phyloP scores from a whole-genome alignment of 2,113 vertebrate species.

The Paramisgurnus dabryanus region DNA sequence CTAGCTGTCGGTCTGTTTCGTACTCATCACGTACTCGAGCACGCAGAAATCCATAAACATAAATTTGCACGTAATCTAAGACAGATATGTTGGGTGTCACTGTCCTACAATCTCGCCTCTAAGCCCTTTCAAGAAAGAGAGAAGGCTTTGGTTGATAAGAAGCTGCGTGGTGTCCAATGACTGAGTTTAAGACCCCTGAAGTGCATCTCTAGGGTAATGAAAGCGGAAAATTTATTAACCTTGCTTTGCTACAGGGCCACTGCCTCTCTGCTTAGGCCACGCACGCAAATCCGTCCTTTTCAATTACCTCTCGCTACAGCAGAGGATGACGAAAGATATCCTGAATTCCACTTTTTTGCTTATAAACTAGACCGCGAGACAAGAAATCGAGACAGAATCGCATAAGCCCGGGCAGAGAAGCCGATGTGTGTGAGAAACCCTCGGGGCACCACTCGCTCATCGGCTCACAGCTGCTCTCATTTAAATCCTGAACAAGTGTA shows the following conservation, averaged over 20 bases:
- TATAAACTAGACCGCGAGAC: constrained; percentile 42
- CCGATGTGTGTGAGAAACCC: not conserved
- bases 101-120: not conserved
- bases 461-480: constrained; percentile 34
- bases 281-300: constrained; percentile 73
- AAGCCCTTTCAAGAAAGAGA: not conserved
- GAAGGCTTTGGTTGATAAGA: not conserved
- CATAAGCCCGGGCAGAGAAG: not conserved
- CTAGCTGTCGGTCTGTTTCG: too few species aligned
- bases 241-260: constrained; percentile 68
- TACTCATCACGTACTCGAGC: too few species aligned
- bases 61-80: not conserved
- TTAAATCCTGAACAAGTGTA: constrained; percentile 27
- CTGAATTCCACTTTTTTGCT: constrained; percentile 55
- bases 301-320: constrained; percentile 67
- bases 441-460: constrained; percentile 17
- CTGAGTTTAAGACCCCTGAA: constrained; percentile 71
- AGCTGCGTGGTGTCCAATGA: constrained; percentile 54
- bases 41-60: too few species aligned
- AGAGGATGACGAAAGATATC: constrained; percentile 48
- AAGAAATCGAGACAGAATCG: constrained; percentile 32
- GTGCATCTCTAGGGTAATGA: constrained; percentile 75
- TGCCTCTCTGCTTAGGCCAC: constrained; percentile 72
- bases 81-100: not conserved
- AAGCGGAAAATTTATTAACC: constrained; percentile 79